Percentiles rank a stretch among this genome's conserved stretches.
These are phyloP conservation scores for Griposia aprilina DNA, from an alignment of 2,888 invertebrate species.

Conservation along the genomic window DNA sequence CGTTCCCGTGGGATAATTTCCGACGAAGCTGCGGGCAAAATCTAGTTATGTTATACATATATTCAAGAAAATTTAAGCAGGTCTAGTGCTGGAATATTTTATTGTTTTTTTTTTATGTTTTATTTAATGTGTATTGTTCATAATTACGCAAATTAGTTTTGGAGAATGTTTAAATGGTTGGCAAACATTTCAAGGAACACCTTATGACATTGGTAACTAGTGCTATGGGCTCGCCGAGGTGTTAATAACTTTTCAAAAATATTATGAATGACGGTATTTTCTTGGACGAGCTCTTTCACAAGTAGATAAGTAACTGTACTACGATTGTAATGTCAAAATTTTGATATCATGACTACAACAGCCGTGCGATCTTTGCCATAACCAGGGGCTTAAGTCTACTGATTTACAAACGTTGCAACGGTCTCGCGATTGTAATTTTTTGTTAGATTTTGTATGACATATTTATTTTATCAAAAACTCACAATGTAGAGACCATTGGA, in stretches of 20 bases:
- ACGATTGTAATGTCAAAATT: background rate
- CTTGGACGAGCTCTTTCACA: background rate
- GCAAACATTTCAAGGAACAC: background rate
- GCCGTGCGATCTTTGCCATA: background rate
- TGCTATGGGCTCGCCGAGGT: background rate
- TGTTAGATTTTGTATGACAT: background rate
- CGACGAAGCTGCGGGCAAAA: too few relatives aligned
- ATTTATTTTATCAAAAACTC: background rate
- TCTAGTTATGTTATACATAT: too few relatives aligned
- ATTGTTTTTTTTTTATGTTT: too few relatives aligned
- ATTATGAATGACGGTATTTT: background rate
- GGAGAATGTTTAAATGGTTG: background rate
- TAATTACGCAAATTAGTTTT: background rate
- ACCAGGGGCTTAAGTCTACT: too few relatives aligned
- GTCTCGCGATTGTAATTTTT: background rate
- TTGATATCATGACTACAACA: background rate
- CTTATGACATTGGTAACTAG: background rate
- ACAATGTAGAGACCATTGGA: too few relatives aligned
- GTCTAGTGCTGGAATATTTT: too few relatives aligned
- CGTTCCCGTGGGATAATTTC: too few relatives aligned
- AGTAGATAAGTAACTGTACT: background rate
- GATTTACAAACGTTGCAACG: background rate
- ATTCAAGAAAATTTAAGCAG: too few relatives aligned
- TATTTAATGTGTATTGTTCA: background rate
- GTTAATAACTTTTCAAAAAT: background rate